phyloP scores from a whole-genome alignment of 2,888 invertebrate genomes.

The Exocentrus adspersus region DNA sequence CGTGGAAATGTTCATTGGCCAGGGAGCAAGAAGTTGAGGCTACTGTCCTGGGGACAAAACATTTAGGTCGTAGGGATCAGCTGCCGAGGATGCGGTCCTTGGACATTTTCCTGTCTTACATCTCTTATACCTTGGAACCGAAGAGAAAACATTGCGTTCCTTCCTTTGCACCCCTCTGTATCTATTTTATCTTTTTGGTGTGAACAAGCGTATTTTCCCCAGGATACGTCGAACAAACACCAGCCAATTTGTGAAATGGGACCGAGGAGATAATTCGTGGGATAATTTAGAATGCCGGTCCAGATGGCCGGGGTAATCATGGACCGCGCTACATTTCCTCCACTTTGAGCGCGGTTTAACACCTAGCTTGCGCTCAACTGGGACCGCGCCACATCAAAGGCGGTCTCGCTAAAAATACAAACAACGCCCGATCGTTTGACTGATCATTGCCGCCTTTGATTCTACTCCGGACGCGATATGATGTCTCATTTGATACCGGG shows the following conservation, averaged over 20 bases:
- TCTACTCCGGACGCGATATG: constrained; percentile 27
- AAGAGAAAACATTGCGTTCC: too few species aligned
- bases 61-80: too few species aligned
- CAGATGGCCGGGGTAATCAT: constrained; percentile 32
- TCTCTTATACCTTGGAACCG: too few species aligned
- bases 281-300: constrained; percentile 25
- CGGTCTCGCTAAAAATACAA: constrained; percentile 59
- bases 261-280: constrained; percentile 25
- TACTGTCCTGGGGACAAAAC: too few species aligned
- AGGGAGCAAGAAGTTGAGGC: too few species aligned
- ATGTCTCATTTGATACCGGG: constrained; percentile 28
- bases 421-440: constrained; percentile 52
- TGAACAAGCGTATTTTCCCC: too few species aligned
- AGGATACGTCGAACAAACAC: too few species aligned
- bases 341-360: constrained; percentile 60
- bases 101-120: too few species aligned
- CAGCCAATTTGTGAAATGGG: constrained; percentile 4
- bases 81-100: too few species aligned
- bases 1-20: too few species aligned
- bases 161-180: too few species aligned
- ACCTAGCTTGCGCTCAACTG: constrained; percentile 62
- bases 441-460: constrained; percentile 29
- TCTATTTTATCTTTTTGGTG: too few species aligned
- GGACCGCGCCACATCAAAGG: constrained; percentile 61
- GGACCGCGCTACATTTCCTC: constrained; percentile 59